These are phyloP conservation scores for Emydura subglobosa DNA, from an alignment of 2,113 vertebrate species.

Conservation along the genomic window DNA sequence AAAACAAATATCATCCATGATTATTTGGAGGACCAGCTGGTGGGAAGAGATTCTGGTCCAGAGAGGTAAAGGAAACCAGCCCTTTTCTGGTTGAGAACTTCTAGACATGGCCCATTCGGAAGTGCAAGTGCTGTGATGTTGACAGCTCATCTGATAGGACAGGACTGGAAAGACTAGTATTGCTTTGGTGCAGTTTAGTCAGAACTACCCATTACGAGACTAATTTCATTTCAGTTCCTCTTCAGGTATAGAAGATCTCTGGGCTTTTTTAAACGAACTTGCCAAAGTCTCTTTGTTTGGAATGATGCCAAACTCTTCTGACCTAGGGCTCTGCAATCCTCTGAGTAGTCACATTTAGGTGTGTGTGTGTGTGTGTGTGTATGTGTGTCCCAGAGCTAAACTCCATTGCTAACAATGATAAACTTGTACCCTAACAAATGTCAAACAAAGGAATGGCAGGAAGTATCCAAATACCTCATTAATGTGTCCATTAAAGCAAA, in stretches of 20 bases:
- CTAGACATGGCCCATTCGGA: neutral
- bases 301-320: neutral
- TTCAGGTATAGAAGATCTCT: neutral
- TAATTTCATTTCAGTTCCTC: neutral
- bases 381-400: no score
- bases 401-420: neutral
- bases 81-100: fast-evolving
- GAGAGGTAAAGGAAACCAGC: constrained; percentile 82
- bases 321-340: neutral
- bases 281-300: neutral
- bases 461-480: neutral
- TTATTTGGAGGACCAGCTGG: constrained; percentile 91
- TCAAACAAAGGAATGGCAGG: neutral
- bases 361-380: no score
- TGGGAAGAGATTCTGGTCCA: constrained; percentile 94
- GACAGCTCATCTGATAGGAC: neutral
- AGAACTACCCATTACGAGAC: fast-evolving
- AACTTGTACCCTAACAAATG: neutral
- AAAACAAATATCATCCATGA: constrained; percentile 99
- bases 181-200: neutral
- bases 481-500: no score
- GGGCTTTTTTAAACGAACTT: neutral
- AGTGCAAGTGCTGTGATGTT: neutral
- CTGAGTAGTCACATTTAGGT: neutral
- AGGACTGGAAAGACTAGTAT: neutral